A percentile compares a stretch with the other conserved stretches of the same genome.
Evolutionary conservation across 2,113 vertebrate species (phyloP).

Genomic region (Marcusenius ussheri): DNA sequence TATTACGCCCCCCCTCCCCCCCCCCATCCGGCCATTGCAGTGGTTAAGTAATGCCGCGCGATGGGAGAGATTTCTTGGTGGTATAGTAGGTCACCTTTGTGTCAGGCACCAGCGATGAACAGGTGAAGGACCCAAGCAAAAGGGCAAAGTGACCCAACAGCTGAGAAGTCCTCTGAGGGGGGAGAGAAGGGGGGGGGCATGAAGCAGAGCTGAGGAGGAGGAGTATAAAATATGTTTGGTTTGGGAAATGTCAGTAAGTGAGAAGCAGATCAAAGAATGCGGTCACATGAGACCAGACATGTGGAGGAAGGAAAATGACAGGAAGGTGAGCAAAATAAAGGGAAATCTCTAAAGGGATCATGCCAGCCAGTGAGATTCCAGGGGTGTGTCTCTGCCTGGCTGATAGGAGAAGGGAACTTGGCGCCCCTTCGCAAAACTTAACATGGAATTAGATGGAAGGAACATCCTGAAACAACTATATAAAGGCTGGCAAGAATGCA

Average conservation of each 20-base stretch:
- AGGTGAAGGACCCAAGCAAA: not conserved
- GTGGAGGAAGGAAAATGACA: not conserved
- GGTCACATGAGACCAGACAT: not conserved
- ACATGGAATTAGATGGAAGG: not conserved
- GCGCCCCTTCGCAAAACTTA: not conserved
- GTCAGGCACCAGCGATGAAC: not conserved
- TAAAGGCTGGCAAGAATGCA: no score
- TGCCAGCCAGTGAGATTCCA: not conserved
- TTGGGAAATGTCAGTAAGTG: not conserved
- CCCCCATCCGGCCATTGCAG: not conserved
- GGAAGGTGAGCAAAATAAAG: not conserved
- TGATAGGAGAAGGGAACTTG: not conserved
- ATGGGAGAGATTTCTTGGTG: not conserved
- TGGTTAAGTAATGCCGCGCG: not conserved
- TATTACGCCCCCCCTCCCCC: not conserved
- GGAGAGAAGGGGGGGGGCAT: not conserved
- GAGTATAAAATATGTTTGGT: not conserved
- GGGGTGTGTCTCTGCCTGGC: not conserved
- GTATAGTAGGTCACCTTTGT: not conserved
- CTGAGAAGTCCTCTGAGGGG: not conserved
- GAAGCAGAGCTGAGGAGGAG: not conserved
- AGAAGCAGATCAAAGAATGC: not conserved
- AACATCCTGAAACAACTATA: not conserved
- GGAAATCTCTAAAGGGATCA: not conserved
- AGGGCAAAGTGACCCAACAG: not conserved